A percentile compares a stretch with the other conserved stretches of the same genome.
Conservation (phyloP, 2,113 vertebrate genomes). For the Xiphorhynchus elegans region DNA sequence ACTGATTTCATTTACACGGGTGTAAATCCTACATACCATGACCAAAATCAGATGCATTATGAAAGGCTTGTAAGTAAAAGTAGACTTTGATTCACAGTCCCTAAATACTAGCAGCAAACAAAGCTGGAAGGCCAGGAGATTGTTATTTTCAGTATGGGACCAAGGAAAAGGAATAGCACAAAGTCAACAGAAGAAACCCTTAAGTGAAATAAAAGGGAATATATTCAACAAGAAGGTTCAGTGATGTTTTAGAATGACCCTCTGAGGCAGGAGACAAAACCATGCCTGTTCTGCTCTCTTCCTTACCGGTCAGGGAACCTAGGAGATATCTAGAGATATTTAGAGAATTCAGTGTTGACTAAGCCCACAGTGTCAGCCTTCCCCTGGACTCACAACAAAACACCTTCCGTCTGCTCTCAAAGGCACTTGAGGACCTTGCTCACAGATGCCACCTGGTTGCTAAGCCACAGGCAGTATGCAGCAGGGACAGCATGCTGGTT, state of each 20-base stretch:
- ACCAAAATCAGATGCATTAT: background rate
- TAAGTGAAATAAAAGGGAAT: background rate
- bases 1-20: constrained; percentile 5
- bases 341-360: background rate
- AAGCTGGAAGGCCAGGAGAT: background rate
- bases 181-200: background rate
- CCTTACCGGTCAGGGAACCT: background rate
- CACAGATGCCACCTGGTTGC: background rate
- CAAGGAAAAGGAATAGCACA: background rate
- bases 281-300: background rate
- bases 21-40: constrained; percentile 33
- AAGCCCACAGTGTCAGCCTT: background rate
- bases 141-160: background rate
- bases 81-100: background rate
- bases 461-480: background rate
- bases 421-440: background rate
- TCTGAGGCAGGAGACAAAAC: background rate
- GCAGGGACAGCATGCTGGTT: background rate
- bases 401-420: background rate
- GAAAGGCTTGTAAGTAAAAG: background rate
- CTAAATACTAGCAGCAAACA: background rate
- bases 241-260: background rate
- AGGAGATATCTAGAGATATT: background rate
- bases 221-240: background rate
- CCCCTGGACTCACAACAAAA: background rate